phyloP scores from a whole-genome alignment of 2,888 invertebrate genomes.

The Tyria jacobaeae region DNA sequence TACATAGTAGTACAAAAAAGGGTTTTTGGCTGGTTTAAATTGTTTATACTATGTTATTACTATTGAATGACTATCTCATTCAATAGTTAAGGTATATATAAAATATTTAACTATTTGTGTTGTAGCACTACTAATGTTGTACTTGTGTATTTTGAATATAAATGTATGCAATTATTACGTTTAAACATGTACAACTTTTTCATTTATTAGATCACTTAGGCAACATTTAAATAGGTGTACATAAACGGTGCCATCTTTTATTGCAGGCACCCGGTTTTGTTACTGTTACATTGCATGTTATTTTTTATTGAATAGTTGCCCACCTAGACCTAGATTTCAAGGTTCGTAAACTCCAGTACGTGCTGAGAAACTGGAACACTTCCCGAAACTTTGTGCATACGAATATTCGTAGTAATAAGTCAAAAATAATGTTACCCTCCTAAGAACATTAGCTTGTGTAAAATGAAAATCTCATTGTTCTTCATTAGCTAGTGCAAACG shows the following conservation, averaged over 20 bases:
- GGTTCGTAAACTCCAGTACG: conserved; percentile 41
- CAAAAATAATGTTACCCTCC: background rate
- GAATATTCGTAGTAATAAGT: background rate
- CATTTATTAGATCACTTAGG: background rate
- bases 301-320: conserved; percentile 46
- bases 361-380: conserved; percentile 33
- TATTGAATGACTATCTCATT: background rate
- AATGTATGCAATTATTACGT: background rate
- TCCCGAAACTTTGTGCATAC: conserved; percentile 26
- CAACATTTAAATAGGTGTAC: conserved; percentile 16
- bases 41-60: background rate
- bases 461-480: conserved; percentile 13
- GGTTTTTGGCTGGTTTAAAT: background rate
- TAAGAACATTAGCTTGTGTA: conserved; percentile 1
- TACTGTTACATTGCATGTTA: conserved; percentile 48
- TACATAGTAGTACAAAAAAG: background rate
- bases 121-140: background rate
- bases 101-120: background rate
- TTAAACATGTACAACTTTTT: background rate
- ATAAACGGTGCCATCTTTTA: conserved; percentile 31
- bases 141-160: background rate
- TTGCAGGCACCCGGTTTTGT: conserved; percentile 29
- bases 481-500: conserved; percentile 19
- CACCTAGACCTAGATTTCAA: conserved; percentile 62
- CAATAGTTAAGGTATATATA: background rate